A percentile compares a stretch with the other conserved stretches of the same genome.
Evolutionary conservation across 1,140 invertebrate genomes (phyloP).

Genomic region (Paraescarpia echinospica): DNA sequence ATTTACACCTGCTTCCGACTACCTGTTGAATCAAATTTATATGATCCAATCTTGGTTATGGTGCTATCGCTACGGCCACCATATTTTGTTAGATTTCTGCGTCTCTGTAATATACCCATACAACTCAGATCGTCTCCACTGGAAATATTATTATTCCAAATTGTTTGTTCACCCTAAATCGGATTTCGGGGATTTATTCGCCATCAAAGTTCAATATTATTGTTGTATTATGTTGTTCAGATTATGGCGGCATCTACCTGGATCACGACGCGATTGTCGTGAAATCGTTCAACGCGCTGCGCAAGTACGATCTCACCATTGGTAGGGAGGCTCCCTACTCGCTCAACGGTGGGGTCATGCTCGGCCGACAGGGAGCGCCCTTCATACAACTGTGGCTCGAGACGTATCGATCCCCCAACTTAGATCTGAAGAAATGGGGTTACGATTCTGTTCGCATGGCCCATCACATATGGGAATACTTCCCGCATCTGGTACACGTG

Average conservation of each 20-base stretch:
- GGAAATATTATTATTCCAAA: not conserved
- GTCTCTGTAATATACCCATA: no score
- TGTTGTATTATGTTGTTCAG: not conserved
- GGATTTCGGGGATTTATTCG: not conserved
- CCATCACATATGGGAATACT: not conserved
- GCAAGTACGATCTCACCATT: not conserved
- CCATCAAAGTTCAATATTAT: not conserved
- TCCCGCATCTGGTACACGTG: slow-evolving; percentile 21
- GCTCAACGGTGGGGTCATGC: not conserved
- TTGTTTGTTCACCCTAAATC: not conserved
- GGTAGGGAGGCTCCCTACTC: slow-evolving; percentile 9
- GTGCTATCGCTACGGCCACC: no score
- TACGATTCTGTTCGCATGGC: not conserved
- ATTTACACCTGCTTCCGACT: no score
- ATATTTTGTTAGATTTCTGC: not conserved
- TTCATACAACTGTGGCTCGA: slow-evolving; percentile 21
- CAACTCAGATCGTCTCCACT: not conserved
- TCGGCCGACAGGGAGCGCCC: slow-evolving; percentile 9
- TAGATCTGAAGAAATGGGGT: not conserved
- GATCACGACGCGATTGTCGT: slow-evolving; percentile 22
- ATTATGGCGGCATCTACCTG: slow-evolving; percentile 24
- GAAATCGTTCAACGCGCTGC: slow-evolving; percentile 16
- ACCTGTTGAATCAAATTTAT: no score
- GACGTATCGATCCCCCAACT: not conserved
- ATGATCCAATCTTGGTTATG: no score